Conservation (phyloP, 2,888 invertebrate species). For the Eupsilia transversa region DNA sequence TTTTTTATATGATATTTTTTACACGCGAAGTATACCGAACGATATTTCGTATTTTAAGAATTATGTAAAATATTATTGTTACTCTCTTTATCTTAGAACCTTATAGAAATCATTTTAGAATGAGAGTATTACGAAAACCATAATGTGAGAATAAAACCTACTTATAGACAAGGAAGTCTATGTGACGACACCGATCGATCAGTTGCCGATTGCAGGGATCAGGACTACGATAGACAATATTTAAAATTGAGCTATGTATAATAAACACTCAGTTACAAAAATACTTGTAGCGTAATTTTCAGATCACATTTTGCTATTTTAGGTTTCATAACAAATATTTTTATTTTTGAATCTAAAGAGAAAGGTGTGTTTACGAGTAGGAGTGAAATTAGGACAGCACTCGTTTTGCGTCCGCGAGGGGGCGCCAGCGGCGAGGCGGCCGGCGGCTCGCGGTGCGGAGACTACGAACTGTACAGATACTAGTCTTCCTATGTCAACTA, state of each 20-base stretch:
- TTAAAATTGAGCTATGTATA: slow-evolving; percentile 88
- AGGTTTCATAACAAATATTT: slow-evolving; percentile 71
- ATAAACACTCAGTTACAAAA: slow-evolving; percentile 89
- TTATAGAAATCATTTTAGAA: slow-evolving; percentile 60
- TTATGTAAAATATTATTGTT: slow-evolving; percentile 72
- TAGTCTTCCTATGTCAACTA: slow-evolving; percentile 4
- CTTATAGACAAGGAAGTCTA: slow-evolving; percentile 50
- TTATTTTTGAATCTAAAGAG: slow-evolving; percentile 69
- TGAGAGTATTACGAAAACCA: slow-evolving; percentile 60
- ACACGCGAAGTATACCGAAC: slow-evolving; percentile 81
- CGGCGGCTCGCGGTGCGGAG: neutral
- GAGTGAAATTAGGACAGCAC: slow-evolving; percentile 64
- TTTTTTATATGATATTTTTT: slow-evolving; percentile 82
- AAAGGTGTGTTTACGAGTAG: slow-evolving; percentile 55
- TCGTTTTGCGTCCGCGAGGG: slow-evolving; percentile 49
- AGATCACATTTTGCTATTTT: slow-evolving; percentile 87
- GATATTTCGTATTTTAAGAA: slow-evolving; percentile 73
- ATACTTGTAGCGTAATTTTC: slow-evolving; percentile 89
- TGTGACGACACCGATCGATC: slow-evolving; percentile 58
- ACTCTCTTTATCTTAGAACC: slow-evolving; percentile 64
- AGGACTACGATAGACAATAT: slow-evolving; percentile 75
- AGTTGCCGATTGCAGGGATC: slow-evolving; percentile 57
- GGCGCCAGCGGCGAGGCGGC: slow-evolving; percentile 2
- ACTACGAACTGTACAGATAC: slow-evolving; percentile 10
- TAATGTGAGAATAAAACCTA: slow-evolving; percentile 60